These are phyloP conservation scores for Melieria crassipennis DNA, from an alignment of 2,888 invertebrate species.

Conservation along the genomic window DNA sequence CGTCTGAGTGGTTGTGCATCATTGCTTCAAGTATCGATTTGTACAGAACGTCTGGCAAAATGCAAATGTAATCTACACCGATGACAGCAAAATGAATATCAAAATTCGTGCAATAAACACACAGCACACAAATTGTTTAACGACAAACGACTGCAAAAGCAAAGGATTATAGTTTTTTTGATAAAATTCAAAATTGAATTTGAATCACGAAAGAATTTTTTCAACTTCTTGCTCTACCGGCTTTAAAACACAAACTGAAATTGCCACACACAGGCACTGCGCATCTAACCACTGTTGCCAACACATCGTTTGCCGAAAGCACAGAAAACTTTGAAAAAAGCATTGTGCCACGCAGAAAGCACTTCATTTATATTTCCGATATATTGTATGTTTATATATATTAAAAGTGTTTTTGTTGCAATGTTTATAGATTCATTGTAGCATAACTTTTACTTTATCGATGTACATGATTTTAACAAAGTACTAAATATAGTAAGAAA, in stretches of 20 bases:
- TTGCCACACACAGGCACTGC: slow-evolving; percentile 19
- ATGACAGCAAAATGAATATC: not conserved
- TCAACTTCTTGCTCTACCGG: slow-evolving; percentile 51
- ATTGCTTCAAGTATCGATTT: slow-evolving; percentile 7
- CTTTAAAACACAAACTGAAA: slow-evolving; percentile 57
- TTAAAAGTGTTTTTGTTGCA: too few species aligned
- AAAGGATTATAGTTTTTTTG: too few species aligned
- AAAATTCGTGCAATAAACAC: not conserved
- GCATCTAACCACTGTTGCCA: not conserved
- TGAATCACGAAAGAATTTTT: not conserved
- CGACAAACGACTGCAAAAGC: not conserved
- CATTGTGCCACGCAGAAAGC: too few species aligned
- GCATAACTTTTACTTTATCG: too few species aligned
- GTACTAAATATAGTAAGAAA: too few species aligned
- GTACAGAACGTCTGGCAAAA: not conserved
- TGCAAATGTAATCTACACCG: not conserved
- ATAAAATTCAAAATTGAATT: too few species aligned
- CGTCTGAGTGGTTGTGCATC: slow-evolving; percentile 23
- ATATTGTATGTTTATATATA: too few species aligned
- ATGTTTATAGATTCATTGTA: too few species aligned
- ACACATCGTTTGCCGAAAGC: too few species aligned
- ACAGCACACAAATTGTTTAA: not conserved
- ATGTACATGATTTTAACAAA: too few species aligned
- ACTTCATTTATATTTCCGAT: too few species aligned
- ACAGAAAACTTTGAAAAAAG: too few species aligned